Evolutionary conservation across 1,140 invertebrate genomes (phyloP), one percentile per base, ranked within the genome.

Genomic region (Drosophila bocki): DNA sequence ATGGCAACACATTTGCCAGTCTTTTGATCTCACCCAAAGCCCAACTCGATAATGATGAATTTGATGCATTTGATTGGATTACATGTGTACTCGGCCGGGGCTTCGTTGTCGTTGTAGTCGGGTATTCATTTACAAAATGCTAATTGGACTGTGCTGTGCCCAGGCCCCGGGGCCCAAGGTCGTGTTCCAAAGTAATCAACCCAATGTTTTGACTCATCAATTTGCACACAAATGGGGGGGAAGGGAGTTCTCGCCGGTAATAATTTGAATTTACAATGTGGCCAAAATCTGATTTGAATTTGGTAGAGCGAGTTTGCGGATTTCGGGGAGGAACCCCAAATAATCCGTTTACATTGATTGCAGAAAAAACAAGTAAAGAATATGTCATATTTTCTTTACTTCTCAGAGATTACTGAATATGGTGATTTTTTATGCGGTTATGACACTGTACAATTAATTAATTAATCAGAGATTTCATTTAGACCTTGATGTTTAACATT

Each of bases 31-130:
- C 61, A 22, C 33, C 53, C 53, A 22, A n/a, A 56, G 22, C 60
- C 58, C 57, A 79, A 44, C 60, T 65, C 64, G 62, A 79, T 69
- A 83, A 79, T 82, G 57, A 63, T 77, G 75, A 79, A 78, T 83
- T 75, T 69, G 57, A 65, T 69, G 80, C 75, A 78, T 83, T 75
- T 75, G 75, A 82, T 83, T 83, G 76, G 80, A 83, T 83, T 83
- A 83, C 80, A 83, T 63, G 60, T 60, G 69, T 75, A 75, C 51
- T 32, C 41, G 35, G 41, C 47, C 45, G 44, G 41, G 45, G 35
- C 42, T 65, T 13, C 41, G 35, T 22, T 17, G 17, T 15, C 13
- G 53, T 0, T 33, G 33, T 15, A 1, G 53, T 26, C 44, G 50
- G 42, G 45, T 82, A 68, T 81, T 64, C 56, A 69, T 75, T 70